Conservation (phyloP, 92 coral and sea anemone genomes). For the Paramuricea clavata region DNA sequence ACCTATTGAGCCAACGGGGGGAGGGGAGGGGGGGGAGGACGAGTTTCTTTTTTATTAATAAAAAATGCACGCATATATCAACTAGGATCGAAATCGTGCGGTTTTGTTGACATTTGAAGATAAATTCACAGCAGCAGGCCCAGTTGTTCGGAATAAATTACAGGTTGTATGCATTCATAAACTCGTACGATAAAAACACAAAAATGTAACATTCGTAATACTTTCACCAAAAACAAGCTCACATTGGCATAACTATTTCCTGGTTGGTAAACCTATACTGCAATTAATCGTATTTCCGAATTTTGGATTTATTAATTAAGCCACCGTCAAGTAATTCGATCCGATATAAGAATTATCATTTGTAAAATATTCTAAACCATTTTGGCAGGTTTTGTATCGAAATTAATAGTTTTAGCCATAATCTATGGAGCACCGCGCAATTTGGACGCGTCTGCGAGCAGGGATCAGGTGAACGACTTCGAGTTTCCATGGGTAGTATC, state of each 20-base stretch:
- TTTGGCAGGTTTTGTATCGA: background rate
- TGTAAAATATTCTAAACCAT: background rate
- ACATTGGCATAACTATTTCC: too few species aligned
- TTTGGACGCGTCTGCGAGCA: background rate
- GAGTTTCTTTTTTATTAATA: too few species aligned
- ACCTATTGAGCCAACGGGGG: too few species aligned
- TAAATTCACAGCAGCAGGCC: conserved; percentile 8
- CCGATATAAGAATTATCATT: background rate
- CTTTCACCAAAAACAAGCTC: too few species aligned
- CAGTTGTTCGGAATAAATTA: conserved; percentile 27
- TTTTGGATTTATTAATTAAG: background rate
- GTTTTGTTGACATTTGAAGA: conserved; percentile 15
- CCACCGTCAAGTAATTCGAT: conserved; percentile 5
- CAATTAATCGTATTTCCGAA: background rate
- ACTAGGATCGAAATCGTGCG: background rate
- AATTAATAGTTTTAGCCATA: background rate
- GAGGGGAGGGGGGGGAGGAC: too few species aligned
- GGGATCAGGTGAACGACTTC: background rate
- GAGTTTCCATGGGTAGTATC: background rate
- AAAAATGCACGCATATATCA: background rate
- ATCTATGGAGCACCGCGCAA: background rate
- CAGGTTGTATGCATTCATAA: conserved; percentile 19
- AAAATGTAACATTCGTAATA: too few species aligned
- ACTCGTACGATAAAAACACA: background rate
- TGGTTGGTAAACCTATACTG: too few species aligned